Conservation (phyloP, 2,113 vertebrate genomes). For the Lichenostomus cassidix region DNA sequence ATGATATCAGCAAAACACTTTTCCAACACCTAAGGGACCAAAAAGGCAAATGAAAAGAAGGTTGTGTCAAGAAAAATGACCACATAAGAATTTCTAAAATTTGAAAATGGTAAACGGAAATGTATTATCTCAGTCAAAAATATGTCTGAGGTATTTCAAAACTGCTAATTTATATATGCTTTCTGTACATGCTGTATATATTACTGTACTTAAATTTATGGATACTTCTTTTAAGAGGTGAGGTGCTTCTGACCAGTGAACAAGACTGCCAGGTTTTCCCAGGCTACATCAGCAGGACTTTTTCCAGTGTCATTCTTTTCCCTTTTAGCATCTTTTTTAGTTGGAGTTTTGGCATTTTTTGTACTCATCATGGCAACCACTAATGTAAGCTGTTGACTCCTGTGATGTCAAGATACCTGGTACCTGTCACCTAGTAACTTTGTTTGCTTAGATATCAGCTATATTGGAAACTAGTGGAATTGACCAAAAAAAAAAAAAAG, state of each 20-base stretch:
- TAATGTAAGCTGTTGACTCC: background rate
- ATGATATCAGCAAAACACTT: background rate
- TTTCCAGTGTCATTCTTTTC: background rate
- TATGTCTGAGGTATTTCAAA: background rate
- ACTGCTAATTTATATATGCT: background rate
- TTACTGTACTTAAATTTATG: background rate
- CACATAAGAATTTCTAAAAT: background rate
- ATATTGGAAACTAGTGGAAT: background rate
- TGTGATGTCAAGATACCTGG: background rate
- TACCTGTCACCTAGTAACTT: background rate
- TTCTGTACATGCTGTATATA: background rate
- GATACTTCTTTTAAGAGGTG: background rate
- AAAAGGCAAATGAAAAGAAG: background rate
- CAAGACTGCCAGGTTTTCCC: background rate
- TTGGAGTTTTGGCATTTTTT: background rate
- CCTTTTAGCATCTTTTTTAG: background rate
- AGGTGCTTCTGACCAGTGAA: background rate
- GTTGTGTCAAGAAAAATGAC: background rate
- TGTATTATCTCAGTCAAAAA: background rate
- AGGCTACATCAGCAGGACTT: background rate
- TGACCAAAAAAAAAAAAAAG: background rate
- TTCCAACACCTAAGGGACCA: background rate
- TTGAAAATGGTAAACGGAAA: background rate
- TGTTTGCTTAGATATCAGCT: background rate
- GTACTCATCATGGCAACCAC: accelerated